Evolutionary conservation across 2,113 vertebrate species (phyloP).

Genomic region (Plotosus lineatus): DNA sequence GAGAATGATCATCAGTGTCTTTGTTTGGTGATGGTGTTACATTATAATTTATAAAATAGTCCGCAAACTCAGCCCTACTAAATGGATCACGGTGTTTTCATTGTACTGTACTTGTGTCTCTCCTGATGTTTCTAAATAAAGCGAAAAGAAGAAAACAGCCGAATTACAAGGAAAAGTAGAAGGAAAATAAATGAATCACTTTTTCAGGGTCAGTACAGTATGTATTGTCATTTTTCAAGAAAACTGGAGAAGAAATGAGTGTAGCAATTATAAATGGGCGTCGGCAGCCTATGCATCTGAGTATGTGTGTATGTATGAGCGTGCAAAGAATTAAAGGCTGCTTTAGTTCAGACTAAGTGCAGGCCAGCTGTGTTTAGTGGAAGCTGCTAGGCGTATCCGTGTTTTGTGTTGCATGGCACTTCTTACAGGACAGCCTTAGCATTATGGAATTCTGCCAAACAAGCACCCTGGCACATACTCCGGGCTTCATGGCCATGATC

Average conservation of each 20-base stretch:
- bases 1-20: background rate
- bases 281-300: background rate
- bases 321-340: slow-evolving; percentile 35
- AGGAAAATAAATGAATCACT: too few relatives aligned
- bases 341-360: slow-evolving; percentile 7
- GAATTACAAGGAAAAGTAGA: background rate
- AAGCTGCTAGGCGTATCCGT: slow-evolving; percentile 17
- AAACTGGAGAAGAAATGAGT: background rate
- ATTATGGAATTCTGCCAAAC: slow-evolving; percentile 1
- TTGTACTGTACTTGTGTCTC: background rate
- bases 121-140: background rate
- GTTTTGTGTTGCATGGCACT: slow-evolving; percentile 12
- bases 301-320: slow-evolving; percentile 44
- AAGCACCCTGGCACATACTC: slow-evolving; percentile 24
- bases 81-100: background rate
- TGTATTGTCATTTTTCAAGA: background rate
- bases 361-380: slow-evolving; percentile 18
- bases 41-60: background rate
- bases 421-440: slow-evolving; percentile 17
- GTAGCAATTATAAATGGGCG: background rate
- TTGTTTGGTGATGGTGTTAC: background rate
- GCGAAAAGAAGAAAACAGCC: background rate
- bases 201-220: too few relatives aligned
- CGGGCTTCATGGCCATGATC: background rate
- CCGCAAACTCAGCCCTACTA: background rate